A percentile compares a stretch with the other conserved stretches of the same genome.
phyloP scores from a whole-genome alignment of 2,888 invertebrate genomes.

The Mycalesis mineus region DNA sequence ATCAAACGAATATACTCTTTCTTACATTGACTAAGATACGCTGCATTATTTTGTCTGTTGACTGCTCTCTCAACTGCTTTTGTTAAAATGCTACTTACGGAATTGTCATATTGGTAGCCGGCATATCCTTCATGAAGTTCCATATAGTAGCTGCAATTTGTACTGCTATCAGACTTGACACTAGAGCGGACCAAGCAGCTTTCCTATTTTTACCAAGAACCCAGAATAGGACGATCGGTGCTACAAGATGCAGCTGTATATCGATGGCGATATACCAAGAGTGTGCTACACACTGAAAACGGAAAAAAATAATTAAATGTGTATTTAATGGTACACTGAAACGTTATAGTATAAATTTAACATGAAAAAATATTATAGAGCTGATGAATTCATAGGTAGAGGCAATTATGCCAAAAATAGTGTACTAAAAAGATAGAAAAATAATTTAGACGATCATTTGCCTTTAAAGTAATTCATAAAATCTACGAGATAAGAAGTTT shows the following conservation, averaged over 20 bases:
- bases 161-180: slow-evolving; percentile 26
- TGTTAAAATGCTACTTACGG: slow-evolving; percentile 45
- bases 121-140: slow-evolving; percentile 53
- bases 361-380: too few species aligned
- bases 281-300: slow-evolving; percentile 43
- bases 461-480: too few species aligned
- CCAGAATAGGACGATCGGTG: slow-evolving; percentile 39
- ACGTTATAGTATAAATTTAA: too few species aligned
- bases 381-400: too few species aligned
- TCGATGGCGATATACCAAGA: slow-evolving; percentile 48
- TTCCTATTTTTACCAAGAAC: slow-evolving; percentile 29
- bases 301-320: slow-evolving; percentile 14
- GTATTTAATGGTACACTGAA: too few species aligned
- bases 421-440: too few species aligned
- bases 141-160: slow-evolving; percentile 42
- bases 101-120: slow-evolving; percentile 40
- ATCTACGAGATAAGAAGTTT: too few species aligned
- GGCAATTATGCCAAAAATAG: too few species aligned
- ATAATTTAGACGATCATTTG: too few species aligned
- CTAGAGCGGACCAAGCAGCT: slow-evolving; percentile 30
- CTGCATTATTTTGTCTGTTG: too few species aligned
- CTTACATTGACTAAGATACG: too few species aligned
- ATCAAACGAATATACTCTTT: too few species aligned
- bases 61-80: not conserved
- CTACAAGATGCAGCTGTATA: slow-evolving; percentile 37